Base-by-base conservation (phyloP, 1,140 invertebrate genomes). In the Coelopa frigida region DNA sequence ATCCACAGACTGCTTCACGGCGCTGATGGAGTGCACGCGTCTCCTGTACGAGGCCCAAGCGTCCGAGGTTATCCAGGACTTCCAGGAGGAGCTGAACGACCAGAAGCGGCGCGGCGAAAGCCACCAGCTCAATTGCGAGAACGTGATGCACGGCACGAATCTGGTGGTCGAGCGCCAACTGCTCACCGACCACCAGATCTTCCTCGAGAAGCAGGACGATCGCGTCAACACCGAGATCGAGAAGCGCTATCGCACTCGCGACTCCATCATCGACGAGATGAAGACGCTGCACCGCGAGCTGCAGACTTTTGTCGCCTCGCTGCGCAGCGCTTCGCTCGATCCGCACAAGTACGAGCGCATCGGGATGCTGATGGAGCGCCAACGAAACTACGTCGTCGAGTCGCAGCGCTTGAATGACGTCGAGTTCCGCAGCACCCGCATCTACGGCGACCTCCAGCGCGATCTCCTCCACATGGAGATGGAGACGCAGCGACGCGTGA, bases 81-180 rank as follows among this genome's bases (percentile, higher is more conserved):
- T 50, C 39, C 59, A 57, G n/a, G 50, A 61, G 0, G 62, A 66
- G 44, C 48, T 62, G 8, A 51, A 55, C 2, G 37, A 51, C 1
- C 50, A 52, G 18, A 57, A 56, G 7, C 53, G 65, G 11, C 58
- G 60, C 18, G 37, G 56, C 22, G 54, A 62, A 0, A 23, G 41
- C n/a, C 55, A 60, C 50, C 53, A 61, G 1, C 0, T 37, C 3
- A 58, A 66, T 31, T 47, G 53, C 20, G 62, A 66, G 41, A 62
- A 63, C 38, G 54, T 66, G 2, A 58, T 63, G 20, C 62, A 66
- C 33, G 59, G 58, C 33, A 54, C 56, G 7, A 62, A 62, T 14
- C 40, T 66, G 4, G 18, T 44, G 10, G 53, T 52, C 4, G 52
- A 57, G 5, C 49, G 63, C 17, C 48, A 55, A 33, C 37, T 66